Evolutionary conservation across 2,113 vertebrate genomes (phyloP).

Genomic region (Psophia crepitans): DNA sequence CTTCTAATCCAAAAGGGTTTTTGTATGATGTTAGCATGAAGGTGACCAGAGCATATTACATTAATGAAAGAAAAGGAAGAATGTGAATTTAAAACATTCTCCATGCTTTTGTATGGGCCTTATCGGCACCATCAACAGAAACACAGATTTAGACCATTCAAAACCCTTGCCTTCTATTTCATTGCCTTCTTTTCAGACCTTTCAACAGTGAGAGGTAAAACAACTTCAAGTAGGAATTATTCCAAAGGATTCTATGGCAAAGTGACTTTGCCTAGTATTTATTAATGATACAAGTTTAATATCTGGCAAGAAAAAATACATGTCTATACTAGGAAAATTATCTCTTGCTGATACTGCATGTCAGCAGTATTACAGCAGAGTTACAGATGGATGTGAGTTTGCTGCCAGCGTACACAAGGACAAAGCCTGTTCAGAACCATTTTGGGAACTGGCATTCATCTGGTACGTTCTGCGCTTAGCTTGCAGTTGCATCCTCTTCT

Average conservation of each 20-base stretch:
- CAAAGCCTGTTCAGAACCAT: background rate
- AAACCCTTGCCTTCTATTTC: background rate
- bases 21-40: background rate
- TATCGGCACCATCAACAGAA: background rate
- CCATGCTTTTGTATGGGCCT: background rate
- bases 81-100: background rate
- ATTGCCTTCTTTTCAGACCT: background rate
- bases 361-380: slow-evolving; percentile 14
- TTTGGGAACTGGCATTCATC: background rate
- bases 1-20: background rate
- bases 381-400: background rate
- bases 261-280: background rate
- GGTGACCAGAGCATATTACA: background rate
- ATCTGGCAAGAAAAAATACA: background rate
- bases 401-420: slow-evolving; percentile 7
- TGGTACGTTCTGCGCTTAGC: background rate
- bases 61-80: background rate
- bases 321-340: background rate
- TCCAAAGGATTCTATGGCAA: background rate
- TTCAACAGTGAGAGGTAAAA: background rate
- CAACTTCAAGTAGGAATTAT: background rate
- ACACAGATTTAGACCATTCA: background rate
- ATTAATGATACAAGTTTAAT: background rate
- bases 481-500: background rate
- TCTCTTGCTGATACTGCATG: slow-evolving; percentile 23